phyloP scores from a whole-genome alignment of 2,888 invertebrate species.

The Apodemia mormo region DNA sequence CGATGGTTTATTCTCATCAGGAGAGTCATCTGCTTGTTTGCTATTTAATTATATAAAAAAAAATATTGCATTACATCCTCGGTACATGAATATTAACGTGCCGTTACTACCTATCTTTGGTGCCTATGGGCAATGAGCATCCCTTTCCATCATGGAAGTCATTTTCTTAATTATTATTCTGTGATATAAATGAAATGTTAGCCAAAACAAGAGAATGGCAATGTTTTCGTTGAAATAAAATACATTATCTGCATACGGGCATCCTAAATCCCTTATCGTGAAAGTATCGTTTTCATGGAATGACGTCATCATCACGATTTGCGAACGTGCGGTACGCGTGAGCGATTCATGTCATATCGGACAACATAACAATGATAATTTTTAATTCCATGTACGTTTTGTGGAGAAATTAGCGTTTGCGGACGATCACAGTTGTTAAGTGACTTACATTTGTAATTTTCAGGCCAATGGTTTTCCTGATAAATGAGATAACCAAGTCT shows the following conservation, averaged over 20 bases:
- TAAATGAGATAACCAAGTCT: no score
- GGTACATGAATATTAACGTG: no score
- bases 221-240: background rate
- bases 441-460: background rate
- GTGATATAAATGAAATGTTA: background rate
- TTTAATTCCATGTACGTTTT: background rate
- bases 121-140: no score
- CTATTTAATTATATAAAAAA: no score
- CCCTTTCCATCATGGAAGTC: no score
- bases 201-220: background rate
- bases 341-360: background rate
- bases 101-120: no score
- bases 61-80: no score
- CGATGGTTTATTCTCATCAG: no score
- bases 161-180: background rate
- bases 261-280: constrained; percentile 16
- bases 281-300: constrained; percentile 12
- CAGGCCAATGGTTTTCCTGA: no score
- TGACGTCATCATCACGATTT: constrained; percentile 2
- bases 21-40: no score
- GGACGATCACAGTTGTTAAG: background rate
- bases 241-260: background rate
- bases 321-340: background rate
- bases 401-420: background rate
- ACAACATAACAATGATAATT: constrained; percentile 13